phyloP scores from a whole-genome alignment of 2,113 vertebrate species.

The Stigmatopora argus region DNA sequence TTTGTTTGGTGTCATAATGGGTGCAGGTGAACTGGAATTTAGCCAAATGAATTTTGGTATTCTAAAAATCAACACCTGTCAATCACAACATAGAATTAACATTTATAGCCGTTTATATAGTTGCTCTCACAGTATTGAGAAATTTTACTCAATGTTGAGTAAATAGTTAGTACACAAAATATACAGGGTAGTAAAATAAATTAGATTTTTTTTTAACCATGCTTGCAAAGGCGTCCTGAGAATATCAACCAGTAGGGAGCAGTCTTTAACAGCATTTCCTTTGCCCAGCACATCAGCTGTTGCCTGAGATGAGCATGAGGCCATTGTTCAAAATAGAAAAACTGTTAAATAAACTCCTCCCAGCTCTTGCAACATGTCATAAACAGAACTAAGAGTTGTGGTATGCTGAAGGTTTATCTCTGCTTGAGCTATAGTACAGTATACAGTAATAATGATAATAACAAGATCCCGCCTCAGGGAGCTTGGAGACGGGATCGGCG shows the following conservation, averaged over 20 bases:
- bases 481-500: conserved; percentile 61
- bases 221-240: background rate
- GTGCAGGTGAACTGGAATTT: no score
- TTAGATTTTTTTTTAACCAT: background rate
- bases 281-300: conserved; percentile 30
- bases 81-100: background rate
- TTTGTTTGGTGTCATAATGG: no score
- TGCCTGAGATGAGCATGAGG: conserved; percentile 36
- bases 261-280: conserved; percentile 25
- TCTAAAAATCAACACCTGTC: background rate
- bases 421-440: conserved; percentile 48
- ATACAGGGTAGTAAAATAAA: background rate
- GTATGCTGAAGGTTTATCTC: conserved; percentile 73
- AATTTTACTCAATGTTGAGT: background rate
- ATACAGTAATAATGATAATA: conserved; percentile 61
- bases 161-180: background rate
- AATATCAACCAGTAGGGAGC: conserved; percentile 50
- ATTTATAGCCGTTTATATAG: background rate
- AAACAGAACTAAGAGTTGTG: conserved; percentile 64
- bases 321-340: conserved; percentile 69
- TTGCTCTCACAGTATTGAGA: background rate
- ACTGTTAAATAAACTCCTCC: conserved; percentile 65
- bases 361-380: conserved; percentile 64
- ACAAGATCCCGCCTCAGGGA: conserved; percentile 58
- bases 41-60: no score